Conservation (phyloP, 1,140 invertebrate species). For the Drosophila orena region DNA sequence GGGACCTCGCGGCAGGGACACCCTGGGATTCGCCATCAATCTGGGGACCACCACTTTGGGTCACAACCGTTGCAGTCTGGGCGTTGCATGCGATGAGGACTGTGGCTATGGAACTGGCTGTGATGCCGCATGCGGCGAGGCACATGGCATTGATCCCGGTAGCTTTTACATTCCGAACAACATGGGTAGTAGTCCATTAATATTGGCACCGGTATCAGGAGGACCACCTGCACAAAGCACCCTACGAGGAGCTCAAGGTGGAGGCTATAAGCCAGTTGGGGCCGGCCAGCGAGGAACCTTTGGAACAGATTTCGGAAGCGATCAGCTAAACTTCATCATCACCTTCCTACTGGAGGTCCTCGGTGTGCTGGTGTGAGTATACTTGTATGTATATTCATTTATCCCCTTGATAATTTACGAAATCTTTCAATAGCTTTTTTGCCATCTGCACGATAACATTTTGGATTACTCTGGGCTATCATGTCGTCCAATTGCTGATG, state of each 20-base stretch:
- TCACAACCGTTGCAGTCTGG: not conserved
- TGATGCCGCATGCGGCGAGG: not conserved
- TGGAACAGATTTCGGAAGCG: constrained; percentile 20
- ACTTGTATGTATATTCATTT: too few species aligned
- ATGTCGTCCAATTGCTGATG: constrained; percentile 43
- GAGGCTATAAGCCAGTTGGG: not conserved
- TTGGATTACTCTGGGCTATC: constrained; percentile 62
- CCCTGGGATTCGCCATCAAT: constrained; percentile 3
- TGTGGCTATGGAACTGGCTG: constrained; percentile 44
- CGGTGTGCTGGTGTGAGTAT: constrained; percentile 64
- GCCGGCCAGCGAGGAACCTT: not conserved
- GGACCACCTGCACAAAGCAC: not conserved
- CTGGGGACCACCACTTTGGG: not conserved
- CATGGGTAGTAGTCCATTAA: not conserved
- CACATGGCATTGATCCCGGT: not conserved
- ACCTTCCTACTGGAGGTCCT: constrained; percentile 56
- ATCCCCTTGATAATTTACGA: not conserved
- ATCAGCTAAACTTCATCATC: constrained; percentile 37
- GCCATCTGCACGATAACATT: constrained; percentile 68
- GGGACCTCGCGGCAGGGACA: not conserved
- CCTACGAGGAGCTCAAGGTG: not conserved
- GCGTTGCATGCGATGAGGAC: constrained; percentile 12
- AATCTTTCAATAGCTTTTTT: constrained; percentile 54
- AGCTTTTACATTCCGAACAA: not conserved
- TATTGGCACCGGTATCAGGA: not conserved